These are phyloP conservation scores for Spatula clypeata DNA, from an alignment of 2,797 vertebrate species.

Conservation along the genomic window DNA sequence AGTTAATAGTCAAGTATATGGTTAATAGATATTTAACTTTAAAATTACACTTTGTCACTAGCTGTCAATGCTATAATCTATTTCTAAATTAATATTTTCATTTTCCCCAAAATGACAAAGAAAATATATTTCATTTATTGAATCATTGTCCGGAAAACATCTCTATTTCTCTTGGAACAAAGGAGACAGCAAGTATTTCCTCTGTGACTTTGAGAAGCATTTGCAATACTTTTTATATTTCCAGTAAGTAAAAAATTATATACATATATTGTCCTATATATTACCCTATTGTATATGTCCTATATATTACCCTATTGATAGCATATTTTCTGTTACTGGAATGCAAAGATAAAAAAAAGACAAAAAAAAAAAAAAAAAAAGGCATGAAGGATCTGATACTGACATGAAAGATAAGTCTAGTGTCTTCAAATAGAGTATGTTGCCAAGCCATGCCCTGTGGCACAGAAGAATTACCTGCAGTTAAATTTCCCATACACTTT, in stretches of 20 bases:
- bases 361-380: not conserved
- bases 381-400: not conserved
- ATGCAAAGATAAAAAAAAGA: not conserved
- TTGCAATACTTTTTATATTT: not conserved
- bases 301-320: not conserved
- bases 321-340: not conserved
- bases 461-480: not conserved
- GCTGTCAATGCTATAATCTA: not conserved
- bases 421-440: not conserved
- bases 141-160: not conserved
- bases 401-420: not conserved
- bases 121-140: not conserved
- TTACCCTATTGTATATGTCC: not conserved
- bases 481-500: not conserved
- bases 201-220: not conserved
- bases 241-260: not conserved
- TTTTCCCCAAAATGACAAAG: not conserved
- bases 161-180: not conserved
- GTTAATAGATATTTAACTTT: not conserved
- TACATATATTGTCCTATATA: not conserved
- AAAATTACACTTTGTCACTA: not conserved
- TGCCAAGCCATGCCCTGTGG: not conserved
- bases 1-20: not conserved
- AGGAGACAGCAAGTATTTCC: not conserved
- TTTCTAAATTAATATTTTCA: not conserved